Conservation (phyloP, 2,888 invertebrate species). For the Baccha elongata region DNA sequence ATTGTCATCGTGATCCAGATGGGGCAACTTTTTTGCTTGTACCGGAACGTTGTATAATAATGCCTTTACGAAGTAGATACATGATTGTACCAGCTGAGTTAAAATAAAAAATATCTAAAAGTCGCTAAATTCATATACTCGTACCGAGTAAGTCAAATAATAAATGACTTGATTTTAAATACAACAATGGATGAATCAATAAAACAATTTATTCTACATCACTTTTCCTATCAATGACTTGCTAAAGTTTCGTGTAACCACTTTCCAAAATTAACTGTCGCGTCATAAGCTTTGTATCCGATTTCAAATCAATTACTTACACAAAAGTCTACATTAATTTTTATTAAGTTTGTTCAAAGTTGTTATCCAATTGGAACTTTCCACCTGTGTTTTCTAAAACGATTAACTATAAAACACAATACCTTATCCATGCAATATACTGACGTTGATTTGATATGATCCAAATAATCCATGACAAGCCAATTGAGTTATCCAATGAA, state of each 20-base stretch:
- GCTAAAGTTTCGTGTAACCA: constrained; percentile 15
- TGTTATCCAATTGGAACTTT: constrained; percentile 44
- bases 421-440: background rate
- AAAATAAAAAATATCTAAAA: no score
- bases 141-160: no score
- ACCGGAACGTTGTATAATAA: no score
- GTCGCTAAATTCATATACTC: no score
- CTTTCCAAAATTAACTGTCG: constrained; percentile 58
- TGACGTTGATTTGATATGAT: constrained; percentile 57
- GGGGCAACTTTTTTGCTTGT: no score
- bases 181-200: background rate
- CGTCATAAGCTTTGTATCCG: constrained; percentile 38
- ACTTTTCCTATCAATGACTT: constrained; percentile 12
- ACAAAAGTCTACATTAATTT: constrained; percentile 26
- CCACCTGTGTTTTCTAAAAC: constrained; percentile 56
- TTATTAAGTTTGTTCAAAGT: constrained; percentile 10
- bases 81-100: no score
- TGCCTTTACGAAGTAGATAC: no score
- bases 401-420: constrained; percentile 34
- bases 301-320: constrained; percentile 50
- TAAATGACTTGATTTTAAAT: no score
- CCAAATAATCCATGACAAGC: constrained; percentile 57
- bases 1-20: no score
- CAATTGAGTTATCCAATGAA: constrained; percentile 64
- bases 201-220: background rate